phyloP scores from a whole-genome alignment of 2,888 invertebrate species.

The Andrena hattorfiana region DNA sequence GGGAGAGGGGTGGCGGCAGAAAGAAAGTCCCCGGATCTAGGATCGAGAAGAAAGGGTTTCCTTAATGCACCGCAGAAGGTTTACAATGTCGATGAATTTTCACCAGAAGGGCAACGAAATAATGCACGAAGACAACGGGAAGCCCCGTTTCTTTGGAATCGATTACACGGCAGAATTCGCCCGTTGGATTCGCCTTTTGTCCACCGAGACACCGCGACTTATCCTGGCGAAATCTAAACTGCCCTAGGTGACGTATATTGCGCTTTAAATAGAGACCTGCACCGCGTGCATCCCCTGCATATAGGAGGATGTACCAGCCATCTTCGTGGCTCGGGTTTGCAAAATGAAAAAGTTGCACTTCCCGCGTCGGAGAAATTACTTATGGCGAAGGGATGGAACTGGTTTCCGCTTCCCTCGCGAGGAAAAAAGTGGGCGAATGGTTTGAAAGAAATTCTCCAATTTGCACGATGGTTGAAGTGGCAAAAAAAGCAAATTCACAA shows the following conservation, averaged over 20 bases:
- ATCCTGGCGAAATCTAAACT: constrained; percentile 18
- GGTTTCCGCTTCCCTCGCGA: not conserved
- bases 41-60: constrained; percentile 28
- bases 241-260: constrained; percentile 18
- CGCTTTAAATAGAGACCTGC: constrained; percentile 24
- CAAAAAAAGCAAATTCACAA: not conserved
- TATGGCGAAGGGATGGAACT: constrained; percentile 5
- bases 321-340: not conserved
- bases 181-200: not conserved
- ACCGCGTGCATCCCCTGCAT: not conserved
- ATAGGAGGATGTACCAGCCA: not conserved
- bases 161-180: constrained; percentile 2
- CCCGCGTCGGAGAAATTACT: constrained; percentile 16
- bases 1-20: not conserved
- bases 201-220: constrained; percentile 1
- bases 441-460: not conserved
- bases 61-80: constrained; percentile 31
- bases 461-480: not conserved
- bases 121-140: constrained; percentile 8
- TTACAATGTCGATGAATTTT: constrained; percentile 31
- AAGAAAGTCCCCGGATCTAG: not conserved
- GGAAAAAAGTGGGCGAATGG: not conserved
- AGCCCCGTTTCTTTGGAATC: constrained; percentile 14
- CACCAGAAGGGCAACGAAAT: not conserved
- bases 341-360: constrained; percentile 7